These are phyloP conservation scores for Caenorhabditis uteleia DNA, from an alignment of 2,888 invertebrate species.

Conservation along the genomic window DNA sequence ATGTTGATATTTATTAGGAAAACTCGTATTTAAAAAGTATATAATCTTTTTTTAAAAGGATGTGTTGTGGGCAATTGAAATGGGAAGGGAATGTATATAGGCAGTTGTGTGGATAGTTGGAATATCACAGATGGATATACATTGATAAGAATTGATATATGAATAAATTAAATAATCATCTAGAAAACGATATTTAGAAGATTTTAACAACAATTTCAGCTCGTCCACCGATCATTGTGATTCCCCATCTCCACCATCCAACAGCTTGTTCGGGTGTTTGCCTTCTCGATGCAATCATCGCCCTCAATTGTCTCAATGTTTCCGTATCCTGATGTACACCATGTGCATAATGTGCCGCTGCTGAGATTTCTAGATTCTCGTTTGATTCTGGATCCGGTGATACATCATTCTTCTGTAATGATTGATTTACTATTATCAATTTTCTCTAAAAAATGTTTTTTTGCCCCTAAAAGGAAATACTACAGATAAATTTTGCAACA, in stretches of 20 bases:
- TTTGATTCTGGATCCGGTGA: slow-evolving; percentile 42
- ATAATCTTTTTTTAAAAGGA: too few relatives aligned
- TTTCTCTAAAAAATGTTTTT: not conserved
- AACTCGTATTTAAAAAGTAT: too few relatives aligned
- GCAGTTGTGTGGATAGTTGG: too few relatives aligned
- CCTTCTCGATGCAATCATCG: slow-evolving; percentile 56
- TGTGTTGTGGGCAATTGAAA: too few relatives aligned
- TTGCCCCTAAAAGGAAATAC: not conserved
- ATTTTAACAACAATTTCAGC: slow-evolving; percentile 59
- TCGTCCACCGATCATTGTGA: slow-evolving; percentile 63
- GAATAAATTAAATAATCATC: slow-evolving; percentile 1
- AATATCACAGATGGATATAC: too few relatives aligned
- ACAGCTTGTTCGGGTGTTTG: slow-evolving; percentile 47
- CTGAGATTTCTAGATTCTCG: slow-evolving; percentile 62
- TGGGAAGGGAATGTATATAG: too few relatives aligned
- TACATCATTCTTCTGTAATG: slow-evolving; percentile 28
- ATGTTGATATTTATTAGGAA: too few relatives aligned
- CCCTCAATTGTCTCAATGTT: slow-evolving; percentile 61
- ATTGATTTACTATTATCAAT: not conserved
- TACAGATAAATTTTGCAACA: not conserved
- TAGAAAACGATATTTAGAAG: slow-evolving; percentile 28
- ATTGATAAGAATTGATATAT: not conserved
- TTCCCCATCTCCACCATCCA: slow-evolving; percentile 63
- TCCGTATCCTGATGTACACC: slow-evolving; percentile 63
- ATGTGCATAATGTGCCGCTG: slow-evolving; percentile 67